Evolutionary conservation across 2,797 vertebrate genomes (phyloP), one percentile per base, ranked within the genome.

Genomic region (Adelosebastes latens): DNA sequence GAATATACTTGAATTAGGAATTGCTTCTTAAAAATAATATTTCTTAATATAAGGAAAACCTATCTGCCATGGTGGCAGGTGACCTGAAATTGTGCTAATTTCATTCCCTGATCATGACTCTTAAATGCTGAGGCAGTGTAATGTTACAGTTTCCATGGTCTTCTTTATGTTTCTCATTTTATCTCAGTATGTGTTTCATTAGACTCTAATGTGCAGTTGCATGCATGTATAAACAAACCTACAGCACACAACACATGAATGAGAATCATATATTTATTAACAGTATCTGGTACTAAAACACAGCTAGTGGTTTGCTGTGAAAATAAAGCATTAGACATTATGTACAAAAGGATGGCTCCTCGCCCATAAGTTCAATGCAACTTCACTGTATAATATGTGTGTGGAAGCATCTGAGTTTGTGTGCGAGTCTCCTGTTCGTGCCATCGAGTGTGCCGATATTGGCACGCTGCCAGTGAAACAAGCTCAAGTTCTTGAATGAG

Each of bases 241-340:
- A 29, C 11, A 65, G 14, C 22, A 70, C 52, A 65, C 20, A 77
- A 12, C 36, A 62, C 13, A 62, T 14, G 11, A 27, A 49, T 65
- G 5, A 81, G 2, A 83, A 68, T 71, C 10, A 34, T 14, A 14
- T 11, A 75, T 91, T 93, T 91, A 88, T 81, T 87, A 53, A 80
- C 49, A 84, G 22, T 60, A 8, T 34, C 12, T 25, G 39, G 9
- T 56, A 70, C 13, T 68, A 82, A 80, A 81, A 81, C 13, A 66
- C 13, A 66, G 31, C 22, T 16, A 9, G 31, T 39, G 10, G 18
- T 76, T 49, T 61, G 7, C 16, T 77, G 31, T 66, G 2, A 58
- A 74, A 64, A 84, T 27, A 72, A 81, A 81, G 3, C 34, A 66
- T 64, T 60, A 56, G 16, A 29, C 10, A 53, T 20, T 31, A 72